Evolutionary conservation across 2,797 vertebrate genomes (phyloP).

Genomic region (Eidolon dupreanum): DNA sequence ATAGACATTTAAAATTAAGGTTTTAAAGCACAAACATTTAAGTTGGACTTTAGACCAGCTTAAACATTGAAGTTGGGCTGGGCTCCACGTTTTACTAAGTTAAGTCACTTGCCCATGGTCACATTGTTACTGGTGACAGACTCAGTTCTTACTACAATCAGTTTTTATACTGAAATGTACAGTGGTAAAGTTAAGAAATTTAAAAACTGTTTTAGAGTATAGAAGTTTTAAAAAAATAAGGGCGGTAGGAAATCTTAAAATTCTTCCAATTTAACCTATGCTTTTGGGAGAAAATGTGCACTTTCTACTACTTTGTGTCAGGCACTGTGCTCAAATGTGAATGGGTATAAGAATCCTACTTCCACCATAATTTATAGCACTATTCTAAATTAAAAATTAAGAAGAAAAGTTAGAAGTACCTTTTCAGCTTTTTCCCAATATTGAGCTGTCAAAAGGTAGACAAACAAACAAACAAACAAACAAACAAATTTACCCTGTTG

Average conservation of each 20-base stretch:
- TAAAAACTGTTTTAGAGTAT: neutral
- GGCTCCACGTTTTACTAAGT: neutral
- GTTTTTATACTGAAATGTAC: neutral
- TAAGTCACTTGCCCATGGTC: neutral
- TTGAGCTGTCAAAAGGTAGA: slow-evolving; percentile 2
- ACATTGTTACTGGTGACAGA: neutral
- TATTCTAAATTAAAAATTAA: slow-evolving; percentile 42
- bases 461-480: neutral
- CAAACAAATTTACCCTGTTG: neutral
- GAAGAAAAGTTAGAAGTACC: slow-evolving; percentile 4
- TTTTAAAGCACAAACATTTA: slow-evolving; percentile 47
- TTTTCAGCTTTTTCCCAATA: neutral
- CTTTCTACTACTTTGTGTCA: neutral
- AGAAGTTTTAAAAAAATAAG: neutral
- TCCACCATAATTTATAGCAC: slow-evolving; percentile 6
- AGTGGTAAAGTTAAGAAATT: slow-evolving; percentile 1
- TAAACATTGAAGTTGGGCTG: neutral
- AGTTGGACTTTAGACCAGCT: slow-evolving; percentile 2
- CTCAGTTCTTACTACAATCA: neutral
- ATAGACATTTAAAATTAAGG: neutral
- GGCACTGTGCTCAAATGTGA: neutral
- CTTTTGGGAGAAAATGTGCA: neutral
- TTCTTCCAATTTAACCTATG: neutral
- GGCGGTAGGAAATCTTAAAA: neutral
- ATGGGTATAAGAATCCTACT: slow-evolving; percentile 21